Evolutionary conservation across 1,140 invertebrate genomes (phyloP).

Genomic region (Temnothorax longispinosus): DNA sequence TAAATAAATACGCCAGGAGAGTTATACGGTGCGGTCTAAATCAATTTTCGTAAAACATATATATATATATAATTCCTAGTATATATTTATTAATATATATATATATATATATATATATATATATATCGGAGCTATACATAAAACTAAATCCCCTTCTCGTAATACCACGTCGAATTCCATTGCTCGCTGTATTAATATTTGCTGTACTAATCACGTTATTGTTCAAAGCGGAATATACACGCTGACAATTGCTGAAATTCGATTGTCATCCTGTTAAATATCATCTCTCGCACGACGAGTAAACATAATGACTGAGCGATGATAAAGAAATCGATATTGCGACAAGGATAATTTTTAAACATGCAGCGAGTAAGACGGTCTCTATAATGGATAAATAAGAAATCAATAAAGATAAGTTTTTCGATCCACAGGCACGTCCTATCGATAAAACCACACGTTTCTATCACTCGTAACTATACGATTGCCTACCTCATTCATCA

Average conservation of each 20-base stretch:
- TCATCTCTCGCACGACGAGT: neutral
- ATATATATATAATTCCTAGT: too few relatives aligned
- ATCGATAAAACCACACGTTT: neutral
- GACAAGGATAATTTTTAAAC: neutral
- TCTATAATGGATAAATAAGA: neutral
- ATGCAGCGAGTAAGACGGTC: neutral
- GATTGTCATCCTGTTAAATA: neutral
- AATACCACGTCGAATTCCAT: neutral
- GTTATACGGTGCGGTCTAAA: slow-evolving; percentile 28
- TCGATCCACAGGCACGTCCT: neutral
- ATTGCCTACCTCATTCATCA: neutral
- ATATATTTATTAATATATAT: neutral
- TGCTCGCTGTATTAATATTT: neutral
- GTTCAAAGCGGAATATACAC: neutral
- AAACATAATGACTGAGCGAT: neutral
- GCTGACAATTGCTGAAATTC: neutral
- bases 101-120: neutral
- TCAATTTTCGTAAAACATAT: slow-evolving; percentile 17
- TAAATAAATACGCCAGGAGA: slow-evolving; percentile 46
- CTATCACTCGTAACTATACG: neutral
- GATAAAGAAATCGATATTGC: neutral
- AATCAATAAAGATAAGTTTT: neutral
- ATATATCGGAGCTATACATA: neutral
- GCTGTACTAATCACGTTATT: neutral
- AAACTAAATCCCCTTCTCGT: neutral